Base-by-base conservation (phyloP, 1,140 invertebrate genomes). In the Wasmannia auropunctata region DNA sequence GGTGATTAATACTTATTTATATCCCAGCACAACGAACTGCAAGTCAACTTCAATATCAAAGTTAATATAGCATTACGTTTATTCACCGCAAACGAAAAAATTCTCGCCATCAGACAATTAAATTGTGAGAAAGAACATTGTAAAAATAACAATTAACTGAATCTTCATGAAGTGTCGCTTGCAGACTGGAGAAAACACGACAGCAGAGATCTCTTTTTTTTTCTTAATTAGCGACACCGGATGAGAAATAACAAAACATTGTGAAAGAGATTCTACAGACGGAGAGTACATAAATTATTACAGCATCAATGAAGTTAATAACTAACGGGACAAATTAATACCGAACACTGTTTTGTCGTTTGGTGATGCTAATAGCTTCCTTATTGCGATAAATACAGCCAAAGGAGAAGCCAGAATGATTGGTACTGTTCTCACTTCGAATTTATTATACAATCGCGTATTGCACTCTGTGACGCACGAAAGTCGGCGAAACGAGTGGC, bases 361-460 rank as follows among this genome's bases (percentile, higher is more conserved):
- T 46, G 7, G 4, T 25, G 16, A 67, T 49, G 8, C n/a, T n/a
- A n/a, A n/a, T n/a, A 67, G 54, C 4, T n/a, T 69, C 31, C 14
- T 79, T 49, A 79, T 51, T 25, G 11, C 16, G 8, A n/a, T 60
- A 37, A 25, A 60, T 25, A 58, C 11, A 37, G 22, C 22, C 56
- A 31, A 43, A 74, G n/a, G 14, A 8, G 34, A 25, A 19, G 11
- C 22, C 54, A 37, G 37, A 79, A 79, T 11, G n/a, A 19, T 79
- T 51, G 22, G 4, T 43, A 28, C 31, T 51, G 37, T 54, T 69
- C 8, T 19, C 25, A 14, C n/a, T 11, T 31, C 40, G 28, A 31
- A 69, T 80, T 67, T 49, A 37, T 80, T 80, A 80, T 80, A 80
- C 76, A 80, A 80, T 80, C 43, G n/a, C n/a, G 43, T 80, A 62